A percentile compares a stretch with the other conserved stretches of the same genome.
Conservation (phyloP, 2,797 vertebrate genomes). For the Eulemur coronatus region DNA sequence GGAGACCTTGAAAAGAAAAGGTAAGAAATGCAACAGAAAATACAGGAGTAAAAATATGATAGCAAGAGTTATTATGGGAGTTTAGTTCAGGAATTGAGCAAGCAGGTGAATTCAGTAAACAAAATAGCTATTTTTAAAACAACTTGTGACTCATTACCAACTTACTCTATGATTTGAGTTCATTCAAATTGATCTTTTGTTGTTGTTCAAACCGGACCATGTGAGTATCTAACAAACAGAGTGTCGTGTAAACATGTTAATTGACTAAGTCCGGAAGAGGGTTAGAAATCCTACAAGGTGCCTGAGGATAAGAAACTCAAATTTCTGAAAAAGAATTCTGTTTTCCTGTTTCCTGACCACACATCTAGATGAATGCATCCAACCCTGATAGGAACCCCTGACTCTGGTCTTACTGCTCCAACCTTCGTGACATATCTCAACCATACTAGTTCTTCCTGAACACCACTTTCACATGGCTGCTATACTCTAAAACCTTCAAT, state of each 20-base stretch:
- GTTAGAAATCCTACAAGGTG: slow-evolving; percentile 18
- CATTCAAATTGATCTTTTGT: slow-evolving; percentile 40
- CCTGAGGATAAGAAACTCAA: not conserved
- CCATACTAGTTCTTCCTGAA: not conserved
- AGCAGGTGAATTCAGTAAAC: slow-evolving; percentile 46
- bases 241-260: slow-evolving; percentile 27
- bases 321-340: not conserved
- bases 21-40: not conserved
- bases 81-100: not conserved
- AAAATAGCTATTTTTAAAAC: slow-evolving; percentile 61
- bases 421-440: not conserved
- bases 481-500: not conserved
- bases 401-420: not conserved
- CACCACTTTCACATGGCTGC: not conserved
- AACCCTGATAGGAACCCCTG: not conserved
- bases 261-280: not conserved
- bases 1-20: not conserved
- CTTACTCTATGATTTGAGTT: not conserved
- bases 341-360: not conserved
- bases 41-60: not conserved
- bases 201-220: slow-evolving; percentile 29
- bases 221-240: slow-evolving; percentile 55
- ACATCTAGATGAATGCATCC: not conserved
- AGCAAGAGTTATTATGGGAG: not conserved
- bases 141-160: slow-evolving; percentile 55